Evolutionary conservation across 2,113 vertebrate genomes (phyloP).

Genomic region (Malurus alboscapulatus): DNA sequence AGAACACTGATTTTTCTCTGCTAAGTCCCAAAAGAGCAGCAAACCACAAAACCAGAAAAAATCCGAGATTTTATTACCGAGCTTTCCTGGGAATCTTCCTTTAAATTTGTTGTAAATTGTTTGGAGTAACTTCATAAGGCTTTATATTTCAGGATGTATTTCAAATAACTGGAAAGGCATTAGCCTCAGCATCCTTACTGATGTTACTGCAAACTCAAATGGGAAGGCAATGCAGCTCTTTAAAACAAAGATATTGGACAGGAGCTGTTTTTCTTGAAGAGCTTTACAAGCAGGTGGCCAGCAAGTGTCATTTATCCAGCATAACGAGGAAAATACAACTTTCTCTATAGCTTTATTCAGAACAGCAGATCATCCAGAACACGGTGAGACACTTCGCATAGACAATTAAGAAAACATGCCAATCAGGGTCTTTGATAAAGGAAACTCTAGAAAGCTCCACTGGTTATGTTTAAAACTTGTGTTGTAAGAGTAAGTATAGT

Average conservation of each 20-base stretch:
- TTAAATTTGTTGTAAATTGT: background rate
- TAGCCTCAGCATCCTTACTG: background rate
- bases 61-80: background rate
- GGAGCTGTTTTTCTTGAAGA: background rate
- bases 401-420: background rate
- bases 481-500: background rate
- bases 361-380: background rate
- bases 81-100: background rate
- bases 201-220: background rate
- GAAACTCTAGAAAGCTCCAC: background rate
- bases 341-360: background rate
- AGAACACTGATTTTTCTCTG: background rate
- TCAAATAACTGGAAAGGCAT: background rate
- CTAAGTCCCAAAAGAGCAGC: constrained; percentile 22
- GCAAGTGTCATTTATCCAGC: background rate
- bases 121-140: background rate
- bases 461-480: background rate
- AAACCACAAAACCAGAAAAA: background rate
- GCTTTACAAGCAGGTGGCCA: background rate
- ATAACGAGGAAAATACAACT: background rate
- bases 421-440: background rate
- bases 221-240: background rate
- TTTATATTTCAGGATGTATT: background rate
- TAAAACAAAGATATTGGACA: background rate
- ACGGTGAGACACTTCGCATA: background rate